Evolutionary conservation across 1,140 invertebrate genomes (phyloP), one percentile per base, ranked within the genome.

Genomic region (Yoshiicerus persimilis): DNA sequence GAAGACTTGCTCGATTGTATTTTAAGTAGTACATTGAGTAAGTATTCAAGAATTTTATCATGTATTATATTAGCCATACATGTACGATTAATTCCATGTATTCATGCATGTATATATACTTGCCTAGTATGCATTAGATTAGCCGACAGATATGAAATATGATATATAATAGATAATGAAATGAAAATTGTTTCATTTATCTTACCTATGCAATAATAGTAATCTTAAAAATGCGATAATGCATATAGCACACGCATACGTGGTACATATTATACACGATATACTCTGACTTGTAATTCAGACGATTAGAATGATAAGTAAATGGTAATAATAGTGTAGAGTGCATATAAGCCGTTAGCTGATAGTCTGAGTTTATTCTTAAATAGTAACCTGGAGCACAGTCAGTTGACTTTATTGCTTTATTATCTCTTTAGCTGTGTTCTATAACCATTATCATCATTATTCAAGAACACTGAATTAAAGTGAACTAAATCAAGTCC

Each of bases 101-200:
- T 56, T 56, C 47, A 56, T 56, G n/a, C 8, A 56, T n/a, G n/a
- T n/a, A n/a, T 2, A 47, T 11, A 13, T 75, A 77, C 16, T 77
- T 36, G 36, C 2, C 2, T 2, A 20, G 75, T 36, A 36, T 16
- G 75, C 23, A 36, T 34, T 80, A 80, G 75, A 80, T 80, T 80
- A 80, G 75, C 75, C 75, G 34, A n/a, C 75, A 80, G 75, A 80
- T 80, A 80, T 38, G 75, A 80, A 70, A 70, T 80, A 36, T 80
- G 75, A 80, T 30, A 70, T 23, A 70, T 80, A n/a, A 77, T 32
- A 77, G 70, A 80, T 80, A 80, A 34, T 36, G 75, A 36, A 80
- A 80, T 36, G 75, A 36, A 80, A 80, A 80, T 80, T n/a, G 30
- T n/a, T 80, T 80, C 75, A 4, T 80, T 80, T 80, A 36, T 80